Evolutionary conservation across 2,797 vertebrate species (phyloP).

Genomic region (Liparis tanakae): DNA sequence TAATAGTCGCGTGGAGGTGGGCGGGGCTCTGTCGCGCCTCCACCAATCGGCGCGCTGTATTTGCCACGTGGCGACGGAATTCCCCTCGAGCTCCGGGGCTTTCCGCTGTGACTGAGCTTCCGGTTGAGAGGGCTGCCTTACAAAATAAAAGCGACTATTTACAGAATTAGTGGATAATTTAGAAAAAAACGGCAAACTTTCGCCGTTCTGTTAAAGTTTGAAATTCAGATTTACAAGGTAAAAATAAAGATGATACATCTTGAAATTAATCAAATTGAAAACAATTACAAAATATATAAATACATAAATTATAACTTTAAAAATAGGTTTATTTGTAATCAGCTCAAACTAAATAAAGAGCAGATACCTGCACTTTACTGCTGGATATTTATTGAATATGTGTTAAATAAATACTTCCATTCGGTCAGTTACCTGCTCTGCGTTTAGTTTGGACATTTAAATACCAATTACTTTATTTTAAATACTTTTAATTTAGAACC

Average conservation of each 20-base stretch:
- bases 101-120: conserved; percentile 73
- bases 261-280: background rate
- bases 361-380: background rate
- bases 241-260: background rate
- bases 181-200: background rate
- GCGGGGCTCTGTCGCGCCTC: conserved; percentile 12
- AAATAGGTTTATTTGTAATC: background rate
- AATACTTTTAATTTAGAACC: background rate
- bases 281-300: background rate
- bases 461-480: background rate
- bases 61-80: conserved; percentile 76
- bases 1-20: background rate
- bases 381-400: background rate
- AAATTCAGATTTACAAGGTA: background rate
- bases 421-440: background rate
- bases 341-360: background rate
- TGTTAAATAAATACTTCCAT: background rate
- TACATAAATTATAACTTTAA: background rate
- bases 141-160: conserved; percentile 50
- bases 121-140: background rate
- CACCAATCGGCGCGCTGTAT: conserved; percentile 56
- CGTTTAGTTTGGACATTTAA: background rate
- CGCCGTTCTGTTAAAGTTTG: background rate
- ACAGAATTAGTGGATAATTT: background rate
- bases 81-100: conserved; percentile 81